phyloP scores from a whole-genome alignment of 2,888 invertebrate genomes.

The Ceramica pisi region DNA sequence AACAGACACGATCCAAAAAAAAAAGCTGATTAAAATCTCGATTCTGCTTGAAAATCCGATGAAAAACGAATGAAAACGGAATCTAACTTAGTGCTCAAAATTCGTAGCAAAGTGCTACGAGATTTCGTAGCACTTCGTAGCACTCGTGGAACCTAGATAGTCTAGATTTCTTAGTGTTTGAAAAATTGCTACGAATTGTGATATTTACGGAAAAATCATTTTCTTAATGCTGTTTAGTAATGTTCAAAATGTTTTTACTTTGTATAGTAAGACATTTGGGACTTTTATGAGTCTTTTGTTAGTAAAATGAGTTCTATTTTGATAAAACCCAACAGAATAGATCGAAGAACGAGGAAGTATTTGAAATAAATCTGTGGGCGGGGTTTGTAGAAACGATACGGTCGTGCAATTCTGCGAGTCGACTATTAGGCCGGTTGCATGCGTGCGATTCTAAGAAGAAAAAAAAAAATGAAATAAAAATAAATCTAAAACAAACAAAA shows the following conservation, averaged over 20 bases:
- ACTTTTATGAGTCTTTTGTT: conserved; percentile 11
- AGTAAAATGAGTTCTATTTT: conserved; percentile 33
- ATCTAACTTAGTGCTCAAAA: conserved; percentile 48
- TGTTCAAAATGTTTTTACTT: neutral
- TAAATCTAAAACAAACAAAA: no score
- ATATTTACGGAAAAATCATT: neutral
- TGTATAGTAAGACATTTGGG: neutral
- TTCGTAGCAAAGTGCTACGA: conserved; percentile 46
- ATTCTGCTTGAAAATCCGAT: conserved; percentile 3
- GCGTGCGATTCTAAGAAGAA: conserved; percentile 46
- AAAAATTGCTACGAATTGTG: neutral
- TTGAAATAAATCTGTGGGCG: conserved; percentile 80
- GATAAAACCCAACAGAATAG: conserved; percentile 56
- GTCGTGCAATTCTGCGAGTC: conserved; percentile 75
- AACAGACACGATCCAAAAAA: conserved; percentile 18
- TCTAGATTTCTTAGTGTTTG: conserved; percentile 33
- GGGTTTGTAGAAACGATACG: conserved; percentile 80
- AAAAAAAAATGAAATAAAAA: neutral
- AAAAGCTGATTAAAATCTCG: conserved; percentile 1
- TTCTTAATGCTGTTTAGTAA: neutral
- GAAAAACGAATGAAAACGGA: conserved; percentile 2
- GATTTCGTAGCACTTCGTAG: conserved; percentile 48
- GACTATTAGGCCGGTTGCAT: conserved; percentile 70
- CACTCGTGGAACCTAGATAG: conserved; percentile 42
- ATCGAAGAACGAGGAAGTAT: conserved; percentile 82